Evolutionary conservation across 2,113 vertebrate genomes (phyloP).

Genomic region (Callipepla squamata): DNA sequence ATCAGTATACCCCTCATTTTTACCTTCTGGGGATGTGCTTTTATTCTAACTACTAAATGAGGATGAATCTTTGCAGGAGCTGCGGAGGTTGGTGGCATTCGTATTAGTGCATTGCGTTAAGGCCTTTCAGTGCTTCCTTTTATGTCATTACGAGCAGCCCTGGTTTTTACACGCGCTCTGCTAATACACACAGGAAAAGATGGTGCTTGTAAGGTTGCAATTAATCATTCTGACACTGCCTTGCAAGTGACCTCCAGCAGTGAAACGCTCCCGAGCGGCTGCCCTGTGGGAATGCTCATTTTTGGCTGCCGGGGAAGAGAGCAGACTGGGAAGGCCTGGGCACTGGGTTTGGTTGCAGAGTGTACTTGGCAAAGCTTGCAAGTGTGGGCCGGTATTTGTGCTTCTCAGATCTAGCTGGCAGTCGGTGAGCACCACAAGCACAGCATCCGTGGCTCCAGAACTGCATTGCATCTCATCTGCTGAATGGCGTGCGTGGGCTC

Average conservation of each 20-base stretch:
- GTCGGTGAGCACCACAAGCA: background rate
- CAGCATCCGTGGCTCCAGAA: background rate
- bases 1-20: background rate
- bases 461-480: background rate
- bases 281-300: background rate
- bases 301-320: background rate
- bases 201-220: background rate
- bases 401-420: background rate
- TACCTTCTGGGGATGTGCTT: background rate
- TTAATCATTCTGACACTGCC: background rate
- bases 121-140: background rate
- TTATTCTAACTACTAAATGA: background rate
- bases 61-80: background rate
- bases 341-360: background rate
- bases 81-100: background rate
- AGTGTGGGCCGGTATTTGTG: background rate
- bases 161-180: background rate
- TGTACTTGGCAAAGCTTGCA: background rate
- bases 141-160: background rate
- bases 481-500: background rate
- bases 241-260: constrained; percentile 7
- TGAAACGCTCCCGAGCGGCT: background rate
- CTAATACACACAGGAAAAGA: background rate
- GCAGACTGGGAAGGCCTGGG: background rate
- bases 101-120: background rate